phyloP scores from a whole-genome alignment of 2,888 invertebrate genomes.

The Tigriopus californicus region DNA sequence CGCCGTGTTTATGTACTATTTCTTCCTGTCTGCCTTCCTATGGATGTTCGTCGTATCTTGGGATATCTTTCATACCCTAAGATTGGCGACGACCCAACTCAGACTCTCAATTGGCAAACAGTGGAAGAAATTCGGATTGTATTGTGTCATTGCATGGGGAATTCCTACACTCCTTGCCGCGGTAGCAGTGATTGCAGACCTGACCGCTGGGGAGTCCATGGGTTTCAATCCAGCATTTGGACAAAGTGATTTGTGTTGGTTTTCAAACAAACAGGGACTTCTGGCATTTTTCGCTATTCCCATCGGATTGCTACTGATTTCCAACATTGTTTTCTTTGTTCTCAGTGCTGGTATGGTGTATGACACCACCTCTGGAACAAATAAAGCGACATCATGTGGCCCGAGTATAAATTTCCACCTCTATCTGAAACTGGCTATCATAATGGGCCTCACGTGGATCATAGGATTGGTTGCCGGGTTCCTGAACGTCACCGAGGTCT shows the following conservation, averaged over 20 bases:
- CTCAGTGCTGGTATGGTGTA: conserved; percentile 29
- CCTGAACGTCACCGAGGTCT: conserved; percentile 27
- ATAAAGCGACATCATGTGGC: conserved; percentile 23
- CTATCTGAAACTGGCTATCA: conserved; percentile 30
- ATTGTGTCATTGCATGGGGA: conserved; percentile 31
- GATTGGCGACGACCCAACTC: conserved; percentile 30
- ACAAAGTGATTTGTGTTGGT: conserved; percentile 31
- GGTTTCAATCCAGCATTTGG: conserved; percentile 31
- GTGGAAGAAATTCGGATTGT: conserved; percentile 28
- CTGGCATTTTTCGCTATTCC: conserved; percentile 34
- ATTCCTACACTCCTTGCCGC: conserved; percentile 22
- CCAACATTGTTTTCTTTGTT: conserved; percentile 30
- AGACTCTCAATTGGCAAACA: conserved; percentile 28
- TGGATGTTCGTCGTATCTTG: conserved; percentile 37
- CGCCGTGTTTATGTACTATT: conserved; percentile 32
- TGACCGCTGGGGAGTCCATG: conserved; percentile 17
- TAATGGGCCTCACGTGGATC: conserved; percentile 34
- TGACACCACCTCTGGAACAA: conserved; percentile 25
- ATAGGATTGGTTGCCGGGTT: conserved; percentile 31
- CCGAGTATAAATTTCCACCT: conserved; percentile 26
- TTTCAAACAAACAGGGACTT: conserved; percentile 31
- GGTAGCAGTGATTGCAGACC: neutral
- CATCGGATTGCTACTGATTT: conserved; percentile 27
- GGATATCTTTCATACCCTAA: conserved; percentile 32
- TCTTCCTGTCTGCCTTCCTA: conserved; percentile 34